A percentile compares a stretch with the other conserved stretches of the same genome.
Evolutionary conservation across 1,140 invertebrate genomes (phyloP).

Genomic region (Bombus balteatus): DNA sequence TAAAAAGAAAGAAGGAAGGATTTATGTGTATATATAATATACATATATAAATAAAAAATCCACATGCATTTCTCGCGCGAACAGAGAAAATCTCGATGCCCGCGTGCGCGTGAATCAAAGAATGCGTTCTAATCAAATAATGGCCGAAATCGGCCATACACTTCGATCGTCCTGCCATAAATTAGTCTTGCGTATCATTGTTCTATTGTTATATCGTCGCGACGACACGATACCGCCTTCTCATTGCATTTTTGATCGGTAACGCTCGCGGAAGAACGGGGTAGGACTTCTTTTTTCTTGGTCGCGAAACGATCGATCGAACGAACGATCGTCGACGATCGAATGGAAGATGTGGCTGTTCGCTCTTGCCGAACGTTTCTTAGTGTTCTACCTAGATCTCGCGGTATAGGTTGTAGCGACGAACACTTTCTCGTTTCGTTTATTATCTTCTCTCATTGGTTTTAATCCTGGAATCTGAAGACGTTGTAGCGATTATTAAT

Average conservation of each 20-base stretch:
- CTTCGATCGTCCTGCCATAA: slow-evolving; percentile 24
- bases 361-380: slow-evolving; percentile 36
- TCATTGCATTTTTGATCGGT: slow-evolving; percentile 65
- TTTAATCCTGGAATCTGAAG: slow-evolving; percentile 8
- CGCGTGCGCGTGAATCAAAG: slow-evolving; percentile 2
- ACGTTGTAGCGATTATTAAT: background rate
- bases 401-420: slow-evolving; percentile 53
- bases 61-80: slow-evolving; percentile 49
- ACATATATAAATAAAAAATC: background rate
- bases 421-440: background rate
- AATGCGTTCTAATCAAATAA: background rate
- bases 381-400: slow-evolving; percentile 55
- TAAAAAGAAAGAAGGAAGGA: background rate
- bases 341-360: slow-evolving; percentile 6
- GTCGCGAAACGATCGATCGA: background rate
- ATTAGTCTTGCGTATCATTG: slow-evolving; percentile 11
- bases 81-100: background rate
- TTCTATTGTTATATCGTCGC: slow-evolving; percentile 53
- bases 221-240: slow-evolving; percentile 42
- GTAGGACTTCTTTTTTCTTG: slow-evolving; percentile 9
- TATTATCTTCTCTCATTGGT: background rate
- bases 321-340: background rate
- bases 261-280: slow-evolving; percentile 27
- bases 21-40: too few relatives aligned
- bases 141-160: slow-evolving; percentile 1